Conservation (phyloP, 2,888 invertebrate genomes). For the Andrena camellia region DNA sequence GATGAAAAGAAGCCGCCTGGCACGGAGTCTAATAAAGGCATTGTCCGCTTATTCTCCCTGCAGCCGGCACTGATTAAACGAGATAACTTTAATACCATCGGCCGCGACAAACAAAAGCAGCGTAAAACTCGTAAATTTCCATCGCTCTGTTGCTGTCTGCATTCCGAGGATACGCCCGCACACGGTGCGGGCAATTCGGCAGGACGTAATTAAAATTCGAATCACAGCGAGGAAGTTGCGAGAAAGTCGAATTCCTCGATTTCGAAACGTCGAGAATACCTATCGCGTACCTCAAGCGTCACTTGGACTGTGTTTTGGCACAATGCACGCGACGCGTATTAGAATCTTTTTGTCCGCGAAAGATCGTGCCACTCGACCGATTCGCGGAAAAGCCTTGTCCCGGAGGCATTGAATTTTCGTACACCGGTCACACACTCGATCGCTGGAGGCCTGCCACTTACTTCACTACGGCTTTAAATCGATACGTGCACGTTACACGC, state of each 20-base stretch:
- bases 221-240: background rate
- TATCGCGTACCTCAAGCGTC: background rate
- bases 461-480: conserved; percentile 24
- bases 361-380: background rate
- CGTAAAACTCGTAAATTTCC: background rate
- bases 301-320: background rate
- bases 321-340: background rate
- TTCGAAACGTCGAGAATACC: background rate
- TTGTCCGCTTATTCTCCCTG: background rate
- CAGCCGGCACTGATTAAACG: background rate
- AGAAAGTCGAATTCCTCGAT: background rate
- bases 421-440: background rate
- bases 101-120: too few species aligned
- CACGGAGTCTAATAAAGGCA: background rate
- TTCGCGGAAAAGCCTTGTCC: background rate
- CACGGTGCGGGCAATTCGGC: background rate
- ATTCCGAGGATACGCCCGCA: background rate
- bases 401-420: background rate
- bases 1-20: background rate
- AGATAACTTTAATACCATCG: too few species aligned
- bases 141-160: background rate
- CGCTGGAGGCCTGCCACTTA: background rate
- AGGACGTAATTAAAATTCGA: conserved; percentile 24
- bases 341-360: background rate
- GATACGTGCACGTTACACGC: conserved; percentile 23